Percentiles rank a stretch among this genome's conserved stretches.
Conservation (phyloP, 2,113 vertebrate species). For the Tretioscincus oriximinensis region DNA sequence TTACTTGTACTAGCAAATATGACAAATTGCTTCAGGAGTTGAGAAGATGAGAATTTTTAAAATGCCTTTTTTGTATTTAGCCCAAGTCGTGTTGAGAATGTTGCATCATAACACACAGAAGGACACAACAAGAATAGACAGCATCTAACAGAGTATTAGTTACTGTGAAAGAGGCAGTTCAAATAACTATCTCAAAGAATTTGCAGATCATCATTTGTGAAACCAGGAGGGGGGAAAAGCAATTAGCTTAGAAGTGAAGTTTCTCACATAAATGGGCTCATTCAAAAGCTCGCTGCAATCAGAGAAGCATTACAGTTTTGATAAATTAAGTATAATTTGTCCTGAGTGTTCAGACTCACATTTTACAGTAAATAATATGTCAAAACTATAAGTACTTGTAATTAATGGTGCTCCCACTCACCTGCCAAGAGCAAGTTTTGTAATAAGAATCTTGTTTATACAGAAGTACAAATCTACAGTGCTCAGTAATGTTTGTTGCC, state of each 20-base stretch:
- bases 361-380: constrained; percentile 20
- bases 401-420: neutral
- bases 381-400: neutral
- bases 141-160: neutral
- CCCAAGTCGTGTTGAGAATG: constrained; percentile 2
- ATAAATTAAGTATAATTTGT: constrained; percentile 2
- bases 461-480: neutral
- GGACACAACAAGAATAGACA: constrained; percentile 16
- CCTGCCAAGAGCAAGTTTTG: neutral
- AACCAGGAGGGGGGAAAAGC: neutral
- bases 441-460: neutral
- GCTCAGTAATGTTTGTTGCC: neutral
- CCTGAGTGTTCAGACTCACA: constrained; percentile 6
- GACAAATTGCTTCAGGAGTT: neutral
- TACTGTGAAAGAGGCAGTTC: neutral
- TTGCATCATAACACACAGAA: constrained; percentile 19
- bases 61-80: constrained; percentile 24
- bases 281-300: constrained; percentile 12
- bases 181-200: constrained; percentile 22
- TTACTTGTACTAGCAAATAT: constrained; percentile 7
- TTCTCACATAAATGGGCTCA: constrained; percentile 17
- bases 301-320: constrained; percentile 14
- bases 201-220: constrained; percentile 15
- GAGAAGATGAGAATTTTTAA: constrained; percentile 14
- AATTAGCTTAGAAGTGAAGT: constrained; percentile 22